Evolutionary conservation across 2,888 invertebrate species (phyloP), one percentile per base, ranked within the genome.

Genomic region (Micropterix aruncella): DNA sequence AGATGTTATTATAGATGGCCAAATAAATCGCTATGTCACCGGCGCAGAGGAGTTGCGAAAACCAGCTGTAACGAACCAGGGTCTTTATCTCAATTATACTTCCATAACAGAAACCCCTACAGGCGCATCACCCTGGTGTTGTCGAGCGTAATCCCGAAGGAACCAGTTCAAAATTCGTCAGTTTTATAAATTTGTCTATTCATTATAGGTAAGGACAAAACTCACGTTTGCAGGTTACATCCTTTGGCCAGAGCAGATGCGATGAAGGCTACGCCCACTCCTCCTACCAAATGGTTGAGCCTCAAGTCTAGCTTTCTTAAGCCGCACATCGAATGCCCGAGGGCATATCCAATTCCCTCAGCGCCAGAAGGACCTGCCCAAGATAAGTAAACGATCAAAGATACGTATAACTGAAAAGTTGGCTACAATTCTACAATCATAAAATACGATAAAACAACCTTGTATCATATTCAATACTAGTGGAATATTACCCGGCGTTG

Each of bases 191-290:
- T 36, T 43, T 47, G 41, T 19, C 17, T 7, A 18, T 39, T 40
- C 44, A 42, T 12, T 7, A 44, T 36, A 41, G 40, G 36, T 1
- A 16, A n/a, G 15, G 18, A 44, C 44, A 40, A 45, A 18, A 50
- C 52, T 56, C 58, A 70, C 69, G 64, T 60, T 36, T 60, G 68
- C 12, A 71, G 58, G 51, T 67, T 68, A 50, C 70, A 70, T 46
- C 71, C 71, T 57, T 70, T 63, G 47, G 69, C 69, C 47, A 71
- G 52, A 17, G 71, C 61, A 4, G 70, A 66, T 37, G 70, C 66
- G 36, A 70, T 56, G 47, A 66, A 62, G 5, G 69, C 65, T 18
- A 69, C 59, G 14, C 71, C 71, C 48, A 65, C 64, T 14, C 70
- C 68, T 4, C 70, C 68, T 40, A 71, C 56, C 53, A 56, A 61